A percentile compares a stretch with the other conserved stretches of the same genome.
phyloP scores from a whole-genome alignment of 2,113 vertebrate genomes.

The Gobius niger region DNA sequence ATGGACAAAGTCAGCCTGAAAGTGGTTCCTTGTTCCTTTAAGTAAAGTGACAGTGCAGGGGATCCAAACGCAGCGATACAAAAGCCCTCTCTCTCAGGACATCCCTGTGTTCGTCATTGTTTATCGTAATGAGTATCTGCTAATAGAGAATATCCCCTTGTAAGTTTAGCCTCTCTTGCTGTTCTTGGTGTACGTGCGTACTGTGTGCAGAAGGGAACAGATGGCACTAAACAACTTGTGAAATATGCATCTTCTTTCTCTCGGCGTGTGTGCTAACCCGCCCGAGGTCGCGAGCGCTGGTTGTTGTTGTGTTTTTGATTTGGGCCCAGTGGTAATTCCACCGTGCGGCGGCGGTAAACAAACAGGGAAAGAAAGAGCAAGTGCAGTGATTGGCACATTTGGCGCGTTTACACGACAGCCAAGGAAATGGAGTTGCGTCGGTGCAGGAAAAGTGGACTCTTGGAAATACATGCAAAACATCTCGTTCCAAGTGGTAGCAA shows the following conservation, averaged over 20 bases:
- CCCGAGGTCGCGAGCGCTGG: background rate
- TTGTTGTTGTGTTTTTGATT: slow-evolving; percentile 21
- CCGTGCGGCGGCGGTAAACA: slow-evolving; percentile 5
- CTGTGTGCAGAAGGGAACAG: slow-evolving; percentile 40
- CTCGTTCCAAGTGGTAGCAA: background rate
- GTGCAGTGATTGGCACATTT: slow-evolving; percentile 4
- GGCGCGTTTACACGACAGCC: background rate
- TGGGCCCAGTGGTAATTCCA: slow-evolving; percentile 19
- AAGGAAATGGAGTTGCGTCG: background rate
- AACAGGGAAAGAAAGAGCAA: background rate
- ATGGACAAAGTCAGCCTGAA: too few species aligned
- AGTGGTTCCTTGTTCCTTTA: too few species aligned
- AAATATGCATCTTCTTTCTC: slow-evolving; percentile 57
- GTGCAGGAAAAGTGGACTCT: background rate
- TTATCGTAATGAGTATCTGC: background rate
- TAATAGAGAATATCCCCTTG: background rate
- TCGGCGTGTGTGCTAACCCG: slow-evolving; percentile 28
- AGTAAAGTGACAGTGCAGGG: too few species aligned
- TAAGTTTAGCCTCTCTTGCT: background rate
- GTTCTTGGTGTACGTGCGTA: slow-evolving; percentile 16
- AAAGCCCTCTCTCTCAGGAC: too few species aligned
- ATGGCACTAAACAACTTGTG: slow-evolving; percentile 51
- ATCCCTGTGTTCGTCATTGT: background rate
- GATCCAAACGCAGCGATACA: too few species aligned
- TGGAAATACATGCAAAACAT: background rate